These are phyloP conservation scores for Silurus asotus DNA, from an alignment of 2,113 vertebrate species.

Conservation along the genomic window DNA sequence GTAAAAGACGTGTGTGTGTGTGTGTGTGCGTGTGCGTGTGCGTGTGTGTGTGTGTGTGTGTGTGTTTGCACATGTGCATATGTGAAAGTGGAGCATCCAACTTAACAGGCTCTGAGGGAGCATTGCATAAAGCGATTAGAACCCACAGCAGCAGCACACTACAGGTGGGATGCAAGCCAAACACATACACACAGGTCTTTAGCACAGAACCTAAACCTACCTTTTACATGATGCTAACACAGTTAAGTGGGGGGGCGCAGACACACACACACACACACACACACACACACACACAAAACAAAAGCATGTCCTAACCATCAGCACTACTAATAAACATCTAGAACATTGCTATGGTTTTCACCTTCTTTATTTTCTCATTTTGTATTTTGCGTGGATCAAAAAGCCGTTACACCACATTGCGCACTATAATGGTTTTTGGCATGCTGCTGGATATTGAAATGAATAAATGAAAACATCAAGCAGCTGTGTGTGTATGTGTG, in stretches of 20 bases:
- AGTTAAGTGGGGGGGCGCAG: neutral
- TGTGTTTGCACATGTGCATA: constrained; percentile 1
- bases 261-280: constrained; percentile 36
- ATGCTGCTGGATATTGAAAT: constrained; percentile 39
- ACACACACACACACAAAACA: constrained; percentile 22
- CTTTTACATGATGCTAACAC: neutral
- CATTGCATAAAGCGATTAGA: constrained; percentile 7
- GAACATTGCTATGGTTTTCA: neutral
- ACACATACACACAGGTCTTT: constrained; percentile 4
- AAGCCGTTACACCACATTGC: constrained; percentile 44
- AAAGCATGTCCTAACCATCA: constrained; percentile 12
- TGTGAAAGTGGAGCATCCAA: constrained; percentile 60
- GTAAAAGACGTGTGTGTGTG: constrained; percentile 7
- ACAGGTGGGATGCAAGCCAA: neutral
- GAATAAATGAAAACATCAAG: constrained; percentile 28
- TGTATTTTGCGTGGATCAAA: constrained; percentile 39
- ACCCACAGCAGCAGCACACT: constrained; percentile 17
- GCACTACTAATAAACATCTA: neutral
- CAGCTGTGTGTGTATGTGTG: constrained; percentile 33
- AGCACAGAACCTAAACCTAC: neutral
- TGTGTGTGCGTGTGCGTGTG: constrained; percentile 24
- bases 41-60: constrained; percentile 2
- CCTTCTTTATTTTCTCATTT: constrained; percentile 24
- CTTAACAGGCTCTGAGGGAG: constrained; percentile 47
- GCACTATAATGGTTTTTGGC: constrained; percentile 40